Evolutionary conservation across 1,140 invertebrate genomes (phyloP), one percentile per base, ranked within the genome.

Genomic region (Scaptodrosophila lebanonensis): DNA sequence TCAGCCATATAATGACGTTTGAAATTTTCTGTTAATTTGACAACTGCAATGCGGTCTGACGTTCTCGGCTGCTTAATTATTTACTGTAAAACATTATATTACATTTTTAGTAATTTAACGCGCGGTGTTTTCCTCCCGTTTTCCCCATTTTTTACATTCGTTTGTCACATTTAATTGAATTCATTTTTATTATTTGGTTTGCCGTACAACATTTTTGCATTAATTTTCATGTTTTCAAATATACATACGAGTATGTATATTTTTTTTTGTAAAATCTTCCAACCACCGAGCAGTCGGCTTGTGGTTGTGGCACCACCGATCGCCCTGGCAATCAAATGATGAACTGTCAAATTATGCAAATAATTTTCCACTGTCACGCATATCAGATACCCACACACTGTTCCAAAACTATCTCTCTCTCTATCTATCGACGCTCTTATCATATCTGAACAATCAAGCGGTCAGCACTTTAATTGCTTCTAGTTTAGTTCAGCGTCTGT

Each of bases 151-250:
- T 32, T 25, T 57, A 56, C 60, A 67, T 77, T 63, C 53, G 57
- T 77, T 73, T 82, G 75, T 82, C 75, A 82, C 75, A 75, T 82
- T 82, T 82, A 75, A 82, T 82, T 82, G 75, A 82, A 82, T 82
- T 82, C 83, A 75, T 72, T 82, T 82, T 70, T 58, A 64, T 70
- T 75, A 70, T 75, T 48, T 25, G 16, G 47, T 30, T 35, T 50
- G 33, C 50, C 50, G 40, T 70, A 82, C 75, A 82, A 22, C 75
- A 70, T 82, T 82, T 82, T 75, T 54, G 75, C 75, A 82, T 82
- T 82, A 82, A 82, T 82, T 82, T 82, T 82, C 70, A 83, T 83
- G 76, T 79, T 73, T 62, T 51, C 51, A 66, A 62, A 72, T 50
- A 65, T 39, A 57, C 36, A 44, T 38, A 56, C 48, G 33, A 27